These are phyloP conservation scores for Campoletis sonorensis DNA, from an alignment of 1,140 invertebrate species.

Conservation along the genomic window DNA sequence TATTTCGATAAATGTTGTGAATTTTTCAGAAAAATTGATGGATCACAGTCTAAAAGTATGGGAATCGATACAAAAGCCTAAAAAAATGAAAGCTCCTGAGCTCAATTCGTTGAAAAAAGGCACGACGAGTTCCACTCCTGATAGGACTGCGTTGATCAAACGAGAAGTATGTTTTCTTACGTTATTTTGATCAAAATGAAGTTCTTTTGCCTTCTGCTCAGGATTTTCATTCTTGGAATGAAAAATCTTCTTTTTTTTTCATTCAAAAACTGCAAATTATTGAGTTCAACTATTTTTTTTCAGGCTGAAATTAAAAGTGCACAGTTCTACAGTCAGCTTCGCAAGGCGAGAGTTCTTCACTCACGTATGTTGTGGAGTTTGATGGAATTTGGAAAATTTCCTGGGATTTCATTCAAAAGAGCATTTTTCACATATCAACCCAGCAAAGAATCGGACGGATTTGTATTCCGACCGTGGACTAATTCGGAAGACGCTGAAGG, in stretches of 20 bases:
- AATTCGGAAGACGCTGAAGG: background rate
- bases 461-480: conserved; percentile 56
- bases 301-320: conserved; percentile 60
- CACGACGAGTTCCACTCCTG: conserved; percentile 50
- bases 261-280: conserved; percentile 8
- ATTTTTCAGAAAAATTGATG: conserved; percentile 53
- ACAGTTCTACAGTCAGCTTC: conserved; percentile 60
- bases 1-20: conserved; percentile 20
- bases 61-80: background rate
- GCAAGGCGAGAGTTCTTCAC: conserved; percentile 59
- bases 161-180: conserved; percentile 52
- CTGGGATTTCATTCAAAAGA: conserved; percentile 63
- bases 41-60: conserved; percentile 38
- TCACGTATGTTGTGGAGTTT: conserved; percentile 61
- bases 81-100: conserved; percentile 40
- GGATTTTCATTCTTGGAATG: background rate
- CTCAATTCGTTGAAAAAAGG: conserved; percentile 49
- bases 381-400: conserved; percentile 66
- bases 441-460: conserved; percentile 62
- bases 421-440: conserved; percentile 70
- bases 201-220: no score
- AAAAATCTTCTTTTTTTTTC: no score
- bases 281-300: conserved; percentile 19
- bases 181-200: background rate
- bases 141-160: conserved; percentile 53